Base-by-base conservation (phyloP, 2,113 vertebrate genomes). In the Nerophis lumbriciformis region DNA sequence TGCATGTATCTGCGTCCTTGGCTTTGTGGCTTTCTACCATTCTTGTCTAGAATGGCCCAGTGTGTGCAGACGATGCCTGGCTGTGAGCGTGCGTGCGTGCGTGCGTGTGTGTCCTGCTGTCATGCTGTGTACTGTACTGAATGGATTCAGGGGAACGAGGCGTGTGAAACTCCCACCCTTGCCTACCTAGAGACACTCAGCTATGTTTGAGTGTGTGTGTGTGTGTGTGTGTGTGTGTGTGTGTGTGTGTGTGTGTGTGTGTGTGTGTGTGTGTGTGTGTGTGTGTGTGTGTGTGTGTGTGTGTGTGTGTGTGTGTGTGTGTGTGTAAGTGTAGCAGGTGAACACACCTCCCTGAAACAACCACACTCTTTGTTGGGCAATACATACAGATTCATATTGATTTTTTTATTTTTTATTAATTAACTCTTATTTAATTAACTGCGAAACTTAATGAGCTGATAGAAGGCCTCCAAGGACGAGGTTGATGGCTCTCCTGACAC, bases 151-250 rank as follows among this genome's bases (percentile, higher is more conserved):
- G 76, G 84, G 86, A 84, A 72, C 48, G 59, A 80, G 77, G 77
- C 83, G 78, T 88, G 85, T 88, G 86, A 89, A 87, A 89, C 85
- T 86, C 82, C 81, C 76, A 75, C 83, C 83, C 83, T 64, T 75
- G 80, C 77, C 71, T 77, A 84, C 79, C 79, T 87, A 79, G 50
- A 78, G 77, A 75, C 75, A 63, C 52, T 76, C 74, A 75, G 65
- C 77, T 76, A 19, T 19, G 19, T 19, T 19, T 19, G 19, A 19
- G 19, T 28, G 28, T 28, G 28, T 28, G 28, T 28, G 28, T 28
- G 62, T 68, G 44, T 65, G 63, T 68, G 10, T 35, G 51, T 7
- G 16, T 38, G 47, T 36, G 62, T 68, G 44, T 65, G 63, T 68
- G 10, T 35, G 51, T 7, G 16, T 38, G 47, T 36, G 62, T 68